Conservation (phyloP, 1,140 invertebrate genomes). For the Acromyrmex heyeri region DNA sequence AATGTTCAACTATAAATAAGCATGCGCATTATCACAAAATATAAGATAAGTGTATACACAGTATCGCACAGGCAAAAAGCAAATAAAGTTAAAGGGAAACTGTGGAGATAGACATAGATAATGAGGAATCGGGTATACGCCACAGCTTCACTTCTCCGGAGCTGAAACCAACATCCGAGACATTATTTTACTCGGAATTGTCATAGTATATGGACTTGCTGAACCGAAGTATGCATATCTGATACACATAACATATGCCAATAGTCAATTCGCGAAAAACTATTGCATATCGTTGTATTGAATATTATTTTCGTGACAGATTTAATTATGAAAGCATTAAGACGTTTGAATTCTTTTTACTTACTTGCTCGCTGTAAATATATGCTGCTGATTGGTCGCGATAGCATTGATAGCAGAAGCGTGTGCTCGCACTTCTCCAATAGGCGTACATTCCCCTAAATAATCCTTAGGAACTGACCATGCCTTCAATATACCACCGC, state of each 20-base stretch:
- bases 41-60: conserved; percentile 74
- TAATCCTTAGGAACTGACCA: conserved; percentile 84
- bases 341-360: conserved; percentile 74
- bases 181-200: conserved; percentile 73
- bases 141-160: conserved; percentile 87
- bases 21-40: conserved; percentile 70
- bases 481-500: conserved; percentile 90
- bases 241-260: neutral
- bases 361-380: conserved; percentile 93
- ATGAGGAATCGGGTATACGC: conserved; percentile 86
- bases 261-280: neutral
- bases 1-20: conserved; percentile 28
- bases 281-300: neutral
- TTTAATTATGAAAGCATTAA: neutral
- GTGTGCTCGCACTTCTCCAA: conserved; percentile 92
- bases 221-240: conserved; percentile 59
- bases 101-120: conserved; percentile 86
- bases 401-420: conserved; percentile 92
- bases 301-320: neutral
- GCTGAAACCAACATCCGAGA: conserved; percentile 85
- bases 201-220: conserved; percentile 1
- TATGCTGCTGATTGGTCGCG: conserved; percentile 90
- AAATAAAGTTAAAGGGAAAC: conserved; percentile 84
- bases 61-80: conserved; percentile 76
- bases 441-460: conserved; percentile 86